Conservation (phyloP, 2,888 invertebrate genomes). For the Heliothis peltigera region DNA sequence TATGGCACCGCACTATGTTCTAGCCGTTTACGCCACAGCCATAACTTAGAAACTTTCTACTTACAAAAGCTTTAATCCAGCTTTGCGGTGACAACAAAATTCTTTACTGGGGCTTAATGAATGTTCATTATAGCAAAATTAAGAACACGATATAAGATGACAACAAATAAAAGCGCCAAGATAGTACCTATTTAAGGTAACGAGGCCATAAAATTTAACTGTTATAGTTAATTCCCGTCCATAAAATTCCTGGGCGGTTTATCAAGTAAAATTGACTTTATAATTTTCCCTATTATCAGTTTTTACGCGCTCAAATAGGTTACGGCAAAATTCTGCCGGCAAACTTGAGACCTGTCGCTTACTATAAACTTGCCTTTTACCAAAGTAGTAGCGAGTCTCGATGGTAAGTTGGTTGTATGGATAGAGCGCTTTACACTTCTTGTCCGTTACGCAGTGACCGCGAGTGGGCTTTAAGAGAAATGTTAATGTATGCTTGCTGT, state of each 20-base stretch:
- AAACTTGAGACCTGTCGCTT: constrained; percentile 74
- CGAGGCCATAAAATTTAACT: constrained; percentile 63
- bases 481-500: constrained; percentile 71
- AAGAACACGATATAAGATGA: constrained; percentile 14
- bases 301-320: constrained; percentile 67
- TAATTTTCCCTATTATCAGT: constrained; percentile 69
- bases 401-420: constrained; percentile 51
- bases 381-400: constrained; percentile 53
- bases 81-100: constrained; percentile 22
- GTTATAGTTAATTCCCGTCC: constrained; percentile 53
- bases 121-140: constrained; percentile 10
- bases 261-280: constrained; percentile 57
- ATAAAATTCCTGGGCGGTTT: constrained; percentile 41
- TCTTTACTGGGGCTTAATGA: constrained; percentile 13
- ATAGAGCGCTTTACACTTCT: constrained; percentile 71
- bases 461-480: constrained; percentile 57
- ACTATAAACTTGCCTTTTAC: constrained; percentile 75
- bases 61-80: constrained; percentile 15
- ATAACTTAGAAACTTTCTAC: constrained; percentile 42
- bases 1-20: constrained; percentile 52
- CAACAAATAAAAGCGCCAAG: constrained; percentile 24
- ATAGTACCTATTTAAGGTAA: constrained; percentile 29
- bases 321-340: constrained; percentile 64
- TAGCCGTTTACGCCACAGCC: constrained; percentile 56
- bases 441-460: constrained; percentile 44